Conservation (phyloP, 37 sponge, comb jelly and placozoan species). For the Oopsacas minuta region DNA sequence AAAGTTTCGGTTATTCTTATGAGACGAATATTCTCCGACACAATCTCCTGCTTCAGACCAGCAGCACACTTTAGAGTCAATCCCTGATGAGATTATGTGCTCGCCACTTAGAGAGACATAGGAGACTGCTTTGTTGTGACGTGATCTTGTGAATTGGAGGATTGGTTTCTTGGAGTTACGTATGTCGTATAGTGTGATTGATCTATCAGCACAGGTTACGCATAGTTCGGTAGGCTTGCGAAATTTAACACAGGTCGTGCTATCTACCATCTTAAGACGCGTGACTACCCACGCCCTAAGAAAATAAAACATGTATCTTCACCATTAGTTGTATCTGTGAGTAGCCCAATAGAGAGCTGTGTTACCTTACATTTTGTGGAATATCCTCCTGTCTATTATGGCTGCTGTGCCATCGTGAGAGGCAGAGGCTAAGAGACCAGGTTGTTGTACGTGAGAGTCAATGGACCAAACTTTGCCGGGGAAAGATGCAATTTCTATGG, state of each 20-base stretch:
- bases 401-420: not conserved
- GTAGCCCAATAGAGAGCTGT: too few relatives aligned
- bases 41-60: not conserved
- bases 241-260: conserved; percentile 3
- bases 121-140: not conserved
- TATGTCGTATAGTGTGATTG: not conserved
- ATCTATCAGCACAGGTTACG: not conserved
- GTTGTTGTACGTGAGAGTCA: not conserved
- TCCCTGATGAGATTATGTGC: not conserved
- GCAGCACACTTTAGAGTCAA: not conserved
- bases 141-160: not conserved
- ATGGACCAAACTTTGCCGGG: conserved; percentile 10
- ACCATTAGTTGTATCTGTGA: too few relatives aligned
- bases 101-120: not conserved
- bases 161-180: not conserved
- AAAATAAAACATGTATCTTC: too few relatives aligned
- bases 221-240: not conserved
- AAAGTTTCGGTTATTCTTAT: not conserved
- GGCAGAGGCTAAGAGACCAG: conserved; percentile 15
- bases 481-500: not conserved
- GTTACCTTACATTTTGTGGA: not conserved
- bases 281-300: not conserved
- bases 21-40: not conserved
- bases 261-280: not conserved
- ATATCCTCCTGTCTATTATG: not conserved